Evolutionary conservation across 2,888 invertebrate genomes (phyloP).

Genomic region (Nezara viridula): DNA sequence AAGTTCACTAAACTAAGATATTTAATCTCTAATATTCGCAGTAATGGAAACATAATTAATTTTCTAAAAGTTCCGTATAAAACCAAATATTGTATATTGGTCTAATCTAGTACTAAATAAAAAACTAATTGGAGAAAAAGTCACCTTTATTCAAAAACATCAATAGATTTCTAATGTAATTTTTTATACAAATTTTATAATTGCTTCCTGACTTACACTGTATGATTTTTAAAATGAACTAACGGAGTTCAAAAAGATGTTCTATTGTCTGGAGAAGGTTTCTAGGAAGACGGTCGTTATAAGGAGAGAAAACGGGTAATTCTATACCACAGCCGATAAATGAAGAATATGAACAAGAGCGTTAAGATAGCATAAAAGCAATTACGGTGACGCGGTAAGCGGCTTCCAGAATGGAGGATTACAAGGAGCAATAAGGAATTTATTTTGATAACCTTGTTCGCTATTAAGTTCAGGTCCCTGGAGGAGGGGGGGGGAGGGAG

Average conservation of each 20-base stretch:
- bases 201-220: too few species aligned
- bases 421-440: conserved; percentile 37
- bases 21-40: too few species aligned
- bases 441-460: conserved; percentile 34
- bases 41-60: too few species aligned
- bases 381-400: conserved; percentile 14
- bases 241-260: not conserved
- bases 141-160: too few species aligned
- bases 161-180: too few species aligned
- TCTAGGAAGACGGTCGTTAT: not conserved
- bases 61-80: too few species aligned
- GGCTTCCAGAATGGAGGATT: conserved; percentile 24
- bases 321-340: not conserved
- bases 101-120: too few species aligned
- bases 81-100: too few species aligned
- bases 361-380: conserved; percentile 28
- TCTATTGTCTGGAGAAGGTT: not conserved
- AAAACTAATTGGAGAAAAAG: too few species aligned
- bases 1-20: too few species aligned
- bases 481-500: not conserved
- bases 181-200: too few species aligned
- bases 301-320: not conserved
- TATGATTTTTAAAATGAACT: too few species aligned
- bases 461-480: not conserved
- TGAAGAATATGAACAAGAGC: conserved; percentile 23